These are phyloP conservation scores for Seira ritae DNA, from an alignment of 2,888 invertebrate genomes.

Conservation along the genomic window DNA sequence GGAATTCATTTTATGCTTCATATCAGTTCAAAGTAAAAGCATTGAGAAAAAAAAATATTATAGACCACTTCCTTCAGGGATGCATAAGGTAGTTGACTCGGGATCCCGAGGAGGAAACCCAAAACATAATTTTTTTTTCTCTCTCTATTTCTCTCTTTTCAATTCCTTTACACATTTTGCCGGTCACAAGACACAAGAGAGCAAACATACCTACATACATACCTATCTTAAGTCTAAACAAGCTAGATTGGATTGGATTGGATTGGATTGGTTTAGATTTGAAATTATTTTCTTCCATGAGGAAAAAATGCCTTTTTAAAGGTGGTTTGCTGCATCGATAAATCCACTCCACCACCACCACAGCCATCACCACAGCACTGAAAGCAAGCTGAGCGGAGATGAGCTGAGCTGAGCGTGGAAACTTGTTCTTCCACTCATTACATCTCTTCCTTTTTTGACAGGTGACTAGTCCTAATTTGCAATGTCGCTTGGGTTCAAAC, in stretches of 20 bases:
- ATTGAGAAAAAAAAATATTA: constrained; percentile 18
- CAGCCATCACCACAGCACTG: too few relatives aligned
- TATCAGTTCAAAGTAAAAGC: constrained; percentile 40
- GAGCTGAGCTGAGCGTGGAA: neutral
- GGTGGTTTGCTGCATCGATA: too few relatives aligned
- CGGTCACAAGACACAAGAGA: neutral
- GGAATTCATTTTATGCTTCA: constrained; percentile 52
- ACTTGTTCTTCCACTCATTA: constrained; percentile 23
- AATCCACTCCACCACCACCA: too few relatives aligned
- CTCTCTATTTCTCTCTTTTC: too few relatives aligned
- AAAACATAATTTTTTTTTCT: neutral
- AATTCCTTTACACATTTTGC: neutral
- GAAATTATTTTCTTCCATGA: too few relatives aligned
- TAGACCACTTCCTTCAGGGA: constrained; percentile 23
- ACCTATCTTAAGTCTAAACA: too few relatives aligned
- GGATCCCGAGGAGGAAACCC: neutral
- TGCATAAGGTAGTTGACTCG: neutral
- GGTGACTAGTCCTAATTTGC: constrained; percentile 60
- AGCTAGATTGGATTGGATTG: too few relatives aligned
- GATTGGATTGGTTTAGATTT: too few relatives aligned
- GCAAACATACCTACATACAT: too few relatives aligned
- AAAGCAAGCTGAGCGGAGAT: too few relatives aligned
- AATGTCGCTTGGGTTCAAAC: constrained; percentile 36
- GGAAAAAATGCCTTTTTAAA: too few relatives aligned
- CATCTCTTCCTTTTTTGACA: constrained; percentile 40